A percentile compares a stretch with the other conserved stretches of the same genome.
These are phyloP conservation scores for Lichenostomus cassidix DNA, from an alignment of 2,113 vertebrate species.

Conservation along the genomic window DNA sequence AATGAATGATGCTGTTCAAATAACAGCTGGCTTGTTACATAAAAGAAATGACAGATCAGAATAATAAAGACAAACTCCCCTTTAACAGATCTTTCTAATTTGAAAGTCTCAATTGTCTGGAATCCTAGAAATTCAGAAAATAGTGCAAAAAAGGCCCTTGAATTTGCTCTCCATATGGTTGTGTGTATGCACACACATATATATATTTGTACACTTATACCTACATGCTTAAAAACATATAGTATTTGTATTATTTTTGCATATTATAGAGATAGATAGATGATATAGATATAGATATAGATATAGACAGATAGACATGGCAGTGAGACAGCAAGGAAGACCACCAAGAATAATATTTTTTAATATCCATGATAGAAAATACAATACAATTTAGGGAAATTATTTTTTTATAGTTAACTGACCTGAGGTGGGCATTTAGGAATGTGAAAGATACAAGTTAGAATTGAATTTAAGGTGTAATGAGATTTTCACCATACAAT, in stretches of 20 bases:
- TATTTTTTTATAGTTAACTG: neutral
- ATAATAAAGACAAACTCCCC: slow-evolving; percentile 56
- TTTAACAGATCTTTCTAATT: slow-evolving; percentile 44
- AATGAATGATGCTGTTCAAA: slow-evolving; percentile 60
- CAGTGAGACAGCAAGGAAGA: neutral
- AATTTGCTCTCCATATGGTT: neutral
- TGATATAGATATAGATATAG: neutral
- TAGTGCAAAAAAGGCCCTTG: neutral
- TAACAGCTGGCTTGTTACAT: slow-evolving; percentile 61
- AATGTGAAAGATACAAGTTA: neutral
- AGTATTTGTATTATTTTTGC: neutral
- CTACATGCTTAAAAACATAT: neutral
- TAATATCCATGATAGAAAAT: neutral
- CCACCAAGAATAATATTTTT: neutral
- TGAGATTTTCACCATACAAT: neutral
- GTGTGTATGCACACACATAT: neutral
- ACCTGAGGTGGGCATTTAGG: neutral
- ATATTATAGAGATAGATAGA: neutral
- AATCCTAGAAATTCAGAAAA: slow-evolving; percentile 42
- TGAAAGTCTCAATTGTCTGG: slow-evolving; percentile 21
- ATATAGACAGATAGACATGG: neutral
- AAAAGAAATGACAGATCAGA: slow-evolving; percentile 52
- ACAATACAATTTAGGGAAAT: neutral
- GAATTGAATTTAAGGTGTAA: neutral
- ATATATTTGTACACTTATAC: neutral